A percentile compares a stretch with the other conserved stretches of the same genome.
phyloP scores from a whole-genome alignment of 1,140 invertebrate genomes.

The Drosophila kanapiae region DNA sequence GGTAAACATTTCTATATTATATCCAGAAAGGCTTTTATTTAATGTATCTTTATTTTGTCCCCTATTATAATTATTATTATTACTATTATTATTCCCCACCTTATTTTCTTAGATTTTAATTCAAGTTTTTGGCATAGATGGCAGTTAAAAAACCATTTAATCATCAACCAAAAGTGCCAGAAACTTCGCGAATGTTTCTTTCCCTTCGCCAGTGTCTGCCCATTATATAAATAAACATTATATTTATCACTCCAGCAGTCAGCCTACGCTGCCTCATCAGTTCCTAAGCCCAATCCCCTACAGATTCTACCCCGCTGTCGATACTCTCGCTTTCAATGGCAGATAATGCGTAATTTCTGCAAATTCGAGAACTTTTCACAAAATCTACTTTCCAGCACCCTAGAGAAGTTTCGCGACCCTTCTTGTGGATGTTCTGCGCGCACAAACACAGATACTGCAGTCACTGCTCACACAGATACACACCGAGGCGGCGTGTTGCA shows the following conservation, averaged over 20 bases:
- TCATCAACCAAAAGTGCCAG: neutral
- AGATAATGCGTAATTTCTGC: slow-evolving; percentile 50
- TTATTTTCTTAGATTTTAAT: neutral
- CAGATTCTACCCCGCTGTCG: slow-evolving; percentile 9
- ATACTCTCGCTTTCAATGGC: slow-evolving; percentile 47
- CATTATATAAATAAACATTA: slow-evolving; percentile 14
- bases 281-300: neutral
- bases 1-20: neutral
- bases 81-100: no score
- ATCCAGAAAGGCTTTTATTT: neutral
- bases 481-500: slow-evolving; percentile 4
- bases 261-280: neutral
- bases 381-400: slow-evolving; percentile 31
- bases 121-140: neutral
- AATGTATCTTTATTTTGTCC: neutral
- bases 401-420: slow-evolving; percentile 57
- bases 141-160: neutral
- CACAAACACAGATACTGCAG: slow-evolving; percentile 8
- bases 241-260: slow-evolving; percentile 33
- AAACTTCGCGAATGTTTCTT: slow-evolving; percentile 27
- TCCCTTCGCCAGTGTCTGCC: slow-evolving; percentile 1
- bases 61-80: no score
- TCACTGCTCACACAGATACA: slow-evolving; percentile 7
- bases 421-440: slow-evolving; percentile 9
- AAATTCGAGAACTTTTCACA: slow-evolving; percentile 58